These are phyloP conservation scores for Ooceraea biroi DNA, from an alignment of 1,140 invertebrate species.

Conservation along the genomic window DNA sequence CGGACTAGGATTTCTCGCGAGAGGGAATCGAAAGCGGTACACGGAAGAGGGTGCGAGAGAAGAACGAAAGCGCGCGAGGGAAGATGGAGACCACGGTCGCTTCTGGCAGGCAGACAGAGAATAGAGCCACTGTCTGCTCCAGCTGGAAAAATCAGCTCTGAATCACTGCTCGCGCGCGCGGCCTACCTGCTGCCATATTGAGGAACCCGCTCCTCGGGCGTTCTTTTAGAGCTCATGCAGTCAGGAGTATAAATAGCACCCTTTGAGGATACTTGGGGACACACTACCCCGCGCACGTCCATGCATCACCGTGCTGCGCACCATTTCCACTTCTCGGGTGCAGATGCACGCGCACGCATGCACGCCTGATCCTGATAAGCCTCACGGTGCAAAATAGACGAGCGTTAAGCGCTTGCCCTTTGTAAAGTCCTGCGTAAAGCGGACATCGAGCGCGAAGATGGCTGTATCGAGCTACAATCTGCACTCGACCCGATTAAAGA, in stretches of 20 bases:
- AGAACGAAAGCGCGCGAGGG: slow-evolving; percentile 33
- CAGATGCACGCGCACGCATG: slow-evolving; percentile 17
- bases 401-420: slow-evolving; percentile 6
- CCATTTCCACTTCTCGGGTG: slow-evolving; percentile 48
- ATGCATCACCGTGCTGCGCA: slow-evolving; percentile 70
- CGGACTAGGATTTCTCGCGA: slow-evolving; percentile 32
- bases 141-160: slow-evolving; percentile 81
- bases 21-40: slow-evolving; percentile 23
- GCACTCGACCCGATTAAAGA: no score
- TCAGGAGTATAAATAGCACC: slow-evolving; percentile 83
- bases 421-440: background rate
- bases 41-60: background rate
- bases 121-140: slow-evolving; percentile 79
- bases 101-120: slow-evolving; percentile 63
- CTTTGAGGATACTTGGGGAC: slow-evolving; percentile 77
- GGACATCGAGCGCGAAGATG: background rate
- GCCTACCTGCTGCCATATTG: slow-evolving; percentile 84
- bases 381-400: background rate
- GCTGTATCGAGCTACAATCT: background rate
- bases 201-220: slow-evolving; percentile 80
- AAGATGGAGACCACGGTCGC: slow-evolving; percentile 27
- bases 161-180: slow-evolving; percentile 77
- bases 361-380: background rate
- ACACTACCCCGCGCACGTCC: slow-evolving; percentile 72
- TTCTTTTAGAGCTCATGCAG: slow-evolving; percentile 76